These are phyloP conservation scores for Xyrichtys novacula DNA, from an alignment of 2,797 vertebrate species.

Conservation along the genomic window DNA sequence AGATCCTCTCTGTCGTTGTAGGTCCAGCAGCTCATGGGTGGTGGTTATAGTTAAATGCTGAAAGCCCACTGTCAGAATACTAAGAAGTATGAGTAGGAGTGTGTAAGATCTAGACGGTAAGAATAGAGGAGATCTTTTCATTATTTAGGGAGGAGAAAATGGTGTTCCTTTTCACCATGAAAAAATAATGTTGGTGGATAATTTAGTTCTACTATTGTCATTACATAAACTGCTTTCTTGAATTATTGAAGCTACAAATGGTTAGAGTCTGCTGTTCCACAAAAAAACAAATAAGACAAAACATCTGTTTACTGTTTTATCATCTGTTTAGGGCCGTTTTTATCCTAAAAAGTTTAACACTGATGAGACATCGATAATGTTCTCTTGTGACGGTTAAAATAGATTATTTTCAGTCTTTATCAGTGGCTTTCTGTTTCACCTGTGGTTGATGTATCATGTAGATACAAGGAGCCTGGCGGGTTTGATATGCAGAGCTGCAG, in stretches of 20 bases:
- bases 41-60: neutral
- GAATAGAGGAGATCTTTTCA: neutral
- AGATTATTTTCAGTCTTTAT: neutral
- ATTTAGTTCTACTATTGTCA: neutral
- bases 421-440: neutral
- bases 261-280: neutral
- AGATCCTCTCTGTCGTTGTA: neutral
- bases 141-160: neutral
- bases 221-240: neutral
- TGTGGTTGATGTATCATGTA: conserved; percentile 6
- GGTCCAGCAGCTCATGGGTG: neutral
- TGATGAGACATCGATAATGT: neutral
- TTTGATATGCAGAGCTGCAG: conserved; percentile 58
- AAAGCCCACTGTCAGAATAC: neutral
- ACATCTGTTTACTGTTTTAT: neutral
- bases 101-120: conserved; percentile 7
- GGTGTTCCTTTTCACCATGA: neutral
- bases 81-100: conserved; percentile 1
- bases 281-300: neutral
- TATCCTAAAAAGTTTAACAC: neutral
- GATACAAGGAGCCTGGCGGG: conserved; percentile 9
- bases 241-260: neutral
- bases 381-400: neutral
- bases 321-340: neutral
- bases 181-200: neutral